A percentile compares a stretch with the other conserved stretches of the same genome.
These are phyloP conservation scores for Cololabis saira DNA, from an alignment of 2,113 vertebrate species.

Conservation along the genomic window DNA sequence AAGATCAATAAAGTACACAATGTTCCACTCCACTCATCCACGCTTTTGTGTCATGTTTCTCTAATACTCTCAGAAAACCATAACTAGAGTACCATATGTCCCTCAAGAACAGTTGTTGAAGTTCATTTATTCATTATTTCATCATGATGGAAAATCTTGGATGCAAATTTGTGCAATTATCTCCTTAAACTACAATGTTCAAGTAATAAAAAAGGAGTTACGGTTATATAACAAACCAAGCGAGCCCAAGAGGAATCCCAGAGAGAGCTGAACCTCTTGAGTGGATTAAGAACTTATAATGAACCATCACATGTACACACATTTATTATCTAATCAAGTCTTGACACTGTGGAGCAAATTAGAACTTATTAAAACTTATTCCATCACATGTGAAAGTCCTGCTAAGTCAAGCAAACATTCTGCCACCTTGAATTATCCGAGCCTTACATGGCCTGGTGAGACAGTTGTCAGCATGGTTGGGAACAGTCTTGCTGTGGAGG, in stretches of 20 bases:
- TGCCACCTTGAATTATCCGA: slow-evolving; percentile 58
- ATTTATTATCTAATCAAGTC: not conserved
- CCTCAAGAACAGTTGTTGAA: slow-evolving; percentile 27
- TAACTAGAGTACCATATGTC: not conserved
- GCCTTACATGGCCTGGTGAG: slow-evolving; percentile 34
- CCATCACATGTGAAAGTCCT: not conserved
- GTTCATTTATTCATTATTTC: slow-evolving; percentile 23
- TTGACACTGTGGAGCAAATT: slow-evolving; percentile 15
- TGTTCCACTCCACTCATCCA: no score
- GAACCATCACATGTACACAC: not conserved
- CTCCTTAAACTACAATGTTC: slow-evolving; percentile 17
- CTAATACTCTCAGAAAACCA: slow-evolving; percentile 3
- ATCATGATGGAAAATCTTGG: slow-evolving; percentile 35
- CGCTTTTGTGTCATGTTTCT: slow-evolving; percentile 11
- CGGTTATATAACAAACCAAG: slow-evolving; percentile 44
- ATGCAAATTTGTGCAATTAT: slow-evolving; percentile 8
- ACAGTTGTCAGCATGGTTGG: slow-evolving; percentile 43
- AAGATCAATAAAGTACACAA: no score
- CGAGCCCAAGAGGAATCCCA: slow-evolving; percentile 18
- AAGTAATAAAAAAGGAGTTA: slow-evolving; percentile 51
- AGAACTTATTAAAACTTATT: slow-evolving; percentile 3
- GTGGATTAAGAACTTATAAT: slow-evolving; percentile 25
- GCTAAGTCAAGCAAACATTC: slow-evolving; percentile 1
- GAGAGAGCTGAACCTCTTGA: slow-evolving; percentile 13
- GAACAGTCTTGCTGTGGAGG: slow-evolving; percentile 31